phyloP scores from a whole-genome alignment of 2,113 vertebrate species.

The Indicator maculatus region DNA sequence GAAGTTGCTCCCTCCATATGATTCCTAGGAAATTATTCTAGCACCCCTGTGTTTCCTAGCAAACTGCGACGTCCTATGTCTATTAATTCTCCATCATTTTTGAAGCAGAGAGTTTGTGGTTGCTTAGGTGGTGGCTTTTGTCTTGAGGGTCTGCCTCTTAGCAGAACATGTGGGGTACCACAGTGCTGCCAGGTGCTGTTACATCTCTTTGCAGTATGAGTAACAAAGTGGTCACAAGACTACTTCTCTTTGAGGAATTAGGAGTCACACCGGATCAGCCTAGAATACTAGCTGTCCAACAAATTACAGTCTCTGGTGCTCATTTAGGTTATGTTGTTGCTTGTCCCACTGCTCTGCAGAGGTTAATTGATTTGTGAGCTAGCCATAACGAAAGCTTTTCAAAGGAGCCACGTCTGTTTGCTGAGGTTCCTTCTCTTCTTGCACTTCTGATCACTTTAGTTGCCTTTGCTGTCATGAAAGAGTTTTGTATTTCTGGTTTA shows the following conservation, averaged over 20 bases:
- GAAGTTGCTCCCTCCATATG: background rate
- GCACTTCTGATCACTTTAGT: background rate
- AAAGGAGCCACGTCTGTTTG: background rate
- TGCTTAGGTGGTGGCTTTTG: background rate
- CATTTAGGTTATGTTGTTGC: background rate
- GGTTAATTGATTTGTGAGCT: background rate
- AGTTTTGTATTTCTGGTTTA: background rate
- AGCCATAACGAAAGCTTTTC: background rate
- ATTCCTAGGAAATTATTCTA: background rate
- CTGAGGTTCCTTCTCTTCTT: background rate
- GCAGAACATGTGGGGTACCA: background rate
- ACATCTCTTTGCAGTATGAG: background rate
- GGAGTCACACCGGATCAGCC: background rate
- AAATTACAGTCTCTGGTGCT: background rate
- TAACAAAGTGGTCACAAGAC: background rate
- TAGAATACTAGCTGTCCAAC: background rate
- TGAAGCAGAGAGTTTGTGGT: background rate
- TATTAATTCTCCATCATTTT: background rate
- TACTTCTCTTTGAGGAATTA: background rate
- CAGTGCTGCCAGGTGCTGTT: accelerated
- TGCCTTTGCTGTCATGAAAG: background rate
- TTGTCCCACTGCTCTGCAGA: background rate
- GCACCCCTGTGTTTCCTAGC: background rate
- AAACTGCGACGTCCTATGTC: background rate
- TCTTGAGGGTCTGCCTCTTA: background rate